A percentile compares a stretch with the other conserved stretches of the same genome.
These are phyloP conservation scores for Tragelaphus strepsiceros DNA, from an alignment of 2,113 vertebrate genomes.

Conservation along the genomic window DNA sequence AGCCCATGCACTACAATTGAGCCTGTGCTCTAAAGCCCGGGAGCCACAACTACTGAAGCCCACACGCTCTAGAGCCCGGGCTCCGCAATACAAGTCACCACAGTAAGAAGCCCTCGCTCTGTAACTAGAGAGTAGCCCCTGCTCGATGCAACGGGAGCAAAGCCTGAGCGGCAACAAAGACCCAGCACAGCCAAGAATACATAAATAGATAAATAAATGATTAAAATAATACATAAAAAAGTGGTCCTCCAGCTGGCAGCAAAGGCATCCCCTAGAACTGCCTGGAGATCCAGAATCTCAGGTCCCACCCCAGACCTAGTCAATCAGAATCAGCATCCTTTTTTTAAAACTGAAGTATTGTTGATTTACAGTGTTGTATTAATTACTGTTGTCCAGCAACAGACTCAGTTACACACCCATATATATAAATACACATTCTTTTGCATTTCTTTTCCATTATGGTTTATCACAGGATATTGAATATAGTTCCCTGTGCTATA, in stretches of 20 bases:
- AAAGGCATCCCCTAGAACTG: not conserved
- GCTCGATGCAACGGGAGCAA: accelerated
- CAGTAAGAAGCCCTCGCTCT: not conserved
- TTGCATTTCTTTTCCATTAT: not conserved
- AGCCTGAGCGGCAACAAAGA: not conserved
- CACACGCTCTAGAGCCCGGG: not conserved
- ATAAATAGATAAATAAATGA: not conserved
- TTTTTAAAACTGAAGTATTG: not conserved
- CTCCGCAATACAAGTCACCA: not conserved
- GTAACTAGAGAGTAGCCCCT: not conserved
- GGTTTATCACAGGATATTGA: not conserved
- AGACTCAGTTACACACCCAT: not conserved
- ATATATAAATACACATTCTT: not conserved
- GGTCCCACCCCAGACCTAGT: not conserved
- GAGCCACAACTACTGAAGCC: not conserved
- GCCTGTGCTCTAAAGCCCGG: not conserved
- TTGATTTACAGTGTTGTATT: not conserved
- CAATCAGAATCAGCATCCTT: not conserved
- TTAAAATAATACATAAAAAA: not conserved
- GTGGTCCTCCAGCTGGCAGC: not conserved
- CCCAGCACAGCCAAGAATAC: not conserved
- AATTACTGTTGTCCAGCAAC: not conserved
- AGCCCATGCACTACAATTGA: not conserved
- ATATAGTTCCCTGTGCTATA: not conserved
- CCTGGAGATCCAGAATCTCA: not conserved